A percentile compares a stretch with the other conserved stretches of the same genome.
Evolutionary conservation across 2,888 invertebrate species (phyloP).

Genomic region (Siphlonurus alternatus): DNA sequence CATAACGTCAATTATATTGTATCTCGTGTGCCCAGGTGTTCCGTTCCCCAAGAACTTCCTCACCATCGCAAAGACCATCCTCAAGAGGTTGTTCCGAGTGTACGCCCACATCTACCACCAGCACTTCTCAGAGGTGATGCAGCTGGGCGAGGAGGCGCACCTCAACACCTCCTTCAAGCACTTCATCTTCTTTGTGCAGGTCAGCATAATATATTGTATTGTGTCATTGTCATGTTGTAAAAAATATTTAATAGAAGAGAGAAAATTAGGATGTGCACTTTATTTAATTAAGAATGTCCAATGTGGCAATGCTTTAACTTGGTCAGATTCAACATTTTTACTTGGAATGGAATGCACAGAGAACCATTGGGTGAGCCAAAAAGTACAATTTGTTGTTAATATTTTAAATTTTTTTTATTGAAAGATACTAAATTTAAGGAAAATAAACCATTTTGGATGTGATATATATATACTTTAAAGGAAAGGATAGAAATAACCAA

Average conservation of each 20-base stretch:
- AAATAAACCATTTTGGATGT: too few relatives aligned
- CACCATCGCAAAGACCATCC: conserved; percentile 91
- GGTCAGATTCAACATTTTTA: not conserved
- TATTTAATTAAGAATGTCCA: too few relatives aligned
- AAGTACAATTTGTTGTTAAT: too few relatives aligned
- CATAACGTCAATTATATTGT: too few relatives aligned
- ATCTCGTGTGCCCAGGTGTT: conserved; percentile 46
- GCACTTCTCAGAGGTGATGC: conserved; percentile 95
- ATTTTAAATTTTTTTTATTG: too few relatives aligned
- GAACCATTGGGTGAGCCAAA: too few relatives aligned
- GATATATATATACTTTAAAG: too few relatives aligned
- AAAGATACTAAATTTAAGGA: too few relatives aligned
- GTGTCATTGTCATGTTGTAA: not conserved
- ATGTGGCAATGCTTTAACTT: not conserved
- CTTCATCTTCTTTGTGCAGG: conserved; percentile 95
- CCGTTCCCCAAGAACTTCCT: conserved; percentile 97
- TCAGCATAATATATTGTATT: conserved; percentile 20
- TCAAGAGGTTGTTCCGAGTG: conserved; percentile 94
- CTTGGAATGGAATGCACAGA: too few relatives aligned
- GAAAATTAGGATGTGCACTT: too few relatives aligned
- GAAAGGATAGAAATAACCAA: too few relatives aligned
- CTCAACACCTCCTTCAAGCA: conserved; percentile 99
- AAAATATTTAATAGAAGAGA: not conserved
- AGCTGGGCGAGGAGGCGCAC: conserved; percentile 95
- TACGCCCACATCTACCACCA: conserved; percentile 99